Conservation (phyloP, 2,888 invertebrate species). For the Tupiocoris notatus region DNA sequence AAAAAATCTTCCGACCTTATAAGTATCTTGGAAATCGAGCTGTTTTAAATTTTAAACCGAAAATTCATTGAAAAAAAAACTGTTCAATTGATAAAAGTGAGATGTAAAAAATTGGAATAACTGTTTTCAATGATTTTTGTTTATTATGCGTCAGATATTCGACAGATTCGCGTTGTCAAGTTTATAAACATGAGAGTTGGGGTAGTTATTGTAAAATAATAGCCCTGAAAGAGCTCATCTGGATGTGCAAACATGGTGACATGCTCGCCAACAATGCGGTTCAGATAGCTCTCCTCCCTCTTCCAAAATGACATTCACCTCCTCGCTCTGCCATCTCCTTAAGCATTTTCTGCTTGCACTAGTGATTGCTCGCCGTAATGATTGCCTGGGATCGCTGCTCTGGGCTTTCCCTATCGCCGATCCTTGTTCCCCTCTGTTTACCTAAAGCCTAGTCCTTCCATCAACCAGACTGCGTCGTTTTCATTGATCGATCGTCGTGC, state of each 20-base stretch:
- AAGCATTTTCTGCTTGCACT: slow-evolving; percentile 18
- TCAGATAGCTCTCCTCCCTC: neutral
- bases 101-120: too few species aligned
- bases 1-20: too few species aligned
- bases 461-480: neutral
- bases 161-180: too few species aligned
- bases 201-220: slow-evolving; percentile 3
- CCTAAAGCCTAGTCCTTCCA: slow-evolving; percentile 4
- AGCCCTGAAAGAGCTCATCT: slow-evolving; percentile 6
- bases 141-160: too few species aligned
- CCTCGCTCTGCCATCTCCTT: neutral
- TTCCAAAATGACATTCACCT: neutral
- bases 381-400: neutral
- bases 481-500: neutral
- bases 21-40: too few species aligned
- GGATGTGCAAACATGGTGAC: slow-evolving; percentile 4
- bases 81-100: too few species aligned
- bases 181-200: too few species aligned
- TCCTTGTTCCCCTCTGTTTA: slow-evolving; percentile 14
- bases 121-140: too few species aligned
- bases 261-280: neutral
- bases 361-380: slow-evolving; percentile 26
- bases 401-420: neutral
- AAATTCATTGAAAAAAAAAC: too few species aligned
- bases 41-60: too few species aligned